These are phyloP conservation scores for Seriola quinqueradiata DNA, from an alignment of 2,113 vertebrate genomes.

Conservation along the genomic window DNA sequence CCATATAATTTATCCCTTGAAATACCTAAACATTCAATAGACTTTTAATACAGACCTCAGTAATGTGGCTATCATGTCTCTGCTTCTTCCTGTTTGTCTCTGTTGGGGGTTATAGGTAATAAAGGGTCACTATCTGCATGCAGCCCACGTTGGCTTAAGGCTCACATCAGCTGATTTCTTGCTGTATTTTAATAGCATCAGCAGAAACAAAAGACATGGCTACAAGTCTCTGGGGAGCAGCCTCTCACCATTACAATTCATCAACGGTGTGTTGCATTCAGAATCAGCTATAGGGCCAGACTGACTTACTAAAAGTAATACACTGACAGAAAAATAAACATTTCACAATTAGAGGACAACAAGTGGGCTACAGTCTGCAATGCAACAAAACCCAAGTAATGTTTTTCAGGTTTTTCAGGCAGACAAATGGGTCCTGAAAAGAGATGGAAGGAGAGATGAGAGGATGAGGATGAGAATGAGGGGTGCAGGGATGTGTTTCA, in stretches of 20 bases:
- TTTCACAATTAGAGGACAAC: slow-evolving; percentile 55
- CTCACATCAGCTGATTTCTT: slow-evolving; percentile 73
- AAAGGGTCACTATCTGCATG: slow-evolving; percentile 76
- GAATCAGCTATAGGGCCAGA: slow-evolving; percentile 56
- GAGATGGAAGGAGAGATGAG: neutral
- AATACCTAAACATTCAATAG: slow-evolving; percentile 14
- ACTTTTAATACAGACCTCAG: neutral
- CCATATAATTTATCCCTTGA: slow-evolving; percentile 7
- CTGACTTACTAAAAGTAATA: slow-evolving; percentile 65
- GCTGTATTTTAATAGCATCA: slow-evolving; percentile 78
- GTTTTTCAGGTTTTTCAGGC: slow-evolving; percentile 19
- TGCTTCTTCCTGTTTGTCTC: slow-evolving; percentile 20
- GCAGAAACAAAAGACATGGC: slow-evolving; percentile 80
- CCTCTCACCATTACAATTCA: slow-evolving; percentile 80
- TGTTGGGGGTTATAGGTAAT: slow-evolving; percentile 39
- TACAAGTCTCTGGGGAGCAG: slow-evolving; percentile 63
- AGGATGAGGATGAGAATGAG: neutral
- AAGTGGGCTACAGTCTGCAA: neutral
- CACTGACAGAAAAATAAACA: slow-evolving; percentile 71
- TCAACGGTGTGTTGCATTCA: slow-evolving; percentile 63
- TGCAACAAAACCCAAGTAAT: slow-evolving; percentile 13
- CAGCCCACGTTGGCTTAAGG: slow-evolving; percentile 54
- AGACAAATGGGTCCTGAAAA: neutral
- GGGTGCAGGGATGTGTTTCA: neutral
- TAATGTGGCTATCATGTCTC: slow-evolving; percentile 13